Base-by-base conservation (phyloP, 2,888 invertebrate species). In the Phortica magna region DNA sequence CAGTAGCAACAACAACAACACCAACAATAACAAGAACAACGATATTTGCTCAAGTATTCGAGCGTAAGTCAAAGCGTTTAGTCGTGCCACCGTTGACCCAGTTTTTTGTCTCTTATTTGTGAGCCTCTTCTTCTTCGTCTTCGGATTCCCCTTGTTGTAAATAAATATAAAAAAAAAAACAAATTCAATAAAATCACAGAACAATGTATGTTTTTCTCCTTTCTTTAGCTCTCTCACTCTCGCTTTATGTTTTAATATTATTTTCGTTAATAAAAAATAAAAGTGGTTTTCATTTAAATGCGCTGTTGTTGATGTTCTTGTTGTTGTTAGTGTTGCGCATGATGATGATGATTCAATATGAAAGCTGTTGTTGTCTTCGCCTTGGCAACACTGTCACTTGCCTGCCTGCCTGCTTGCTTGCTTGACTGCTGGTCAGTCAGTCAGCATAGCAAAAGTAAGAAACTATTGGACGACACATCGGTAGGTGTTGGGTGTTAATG, bases 61-160 rank as follows among this genome's bases (percentile, higher is more conserved):
- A 14, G 7, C 17, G 53, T 12, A 68, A 39, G 22, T 55, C 12
- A 12, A 71, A 71, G 53, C 70, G 55, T 71, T 55, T 53, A 22
- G 67, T 81, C 81, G 79, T 81, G 81, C 79, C 55, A 75, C 68
- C 70, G 75, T 70, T 81, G 81, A 81, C 81, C 81, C 78, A 81
- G 76, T 79, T 78, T 67, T 76, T 53, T 5, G 48, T 17, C 12
- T 48, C 43, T 68, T 17, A 9, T 42, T 68, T 17, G 42, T 68
- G 17, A 17, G 39, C 12, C 17, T 42, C 14, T 7, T 19, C 17
- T 12, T n/a, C 68, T 4, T 7, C 14, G 9, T 9, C 48, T 43
- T n/a, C 19, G 67, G 17, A 14, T 17, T 42, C 67, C 42, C 43
- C 19, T 31, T 31, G 43, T 10, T 7, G 7, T 9, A 68, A 42